These are phyloP conservation scores for Helostoma temminkii DNA, from an alignment of 2,797 vertebrate species.

Conservation along the genomic window DNA sequence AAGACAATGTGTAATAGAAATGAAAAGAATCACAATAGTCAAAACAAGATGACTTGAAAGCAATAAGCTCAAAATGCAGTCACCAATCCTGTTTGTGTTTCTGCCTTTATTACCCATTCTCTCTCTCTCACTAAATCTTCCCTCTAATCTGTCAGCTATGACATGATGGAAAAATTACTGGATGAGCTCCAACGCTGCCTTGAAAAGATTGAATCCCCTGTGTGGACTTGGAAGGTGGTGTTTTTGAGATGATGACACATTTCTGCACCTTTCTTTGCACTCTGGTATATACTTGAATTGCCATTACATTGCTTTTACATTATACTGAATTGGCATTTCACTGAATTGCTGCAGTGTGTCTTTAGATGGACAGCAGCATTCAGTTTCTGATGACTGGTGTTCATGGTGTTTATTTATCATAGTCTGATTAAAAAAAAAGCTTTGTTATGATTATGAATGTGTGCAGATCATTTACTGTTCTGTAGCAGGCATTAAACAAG, in stretches of 20 bases:
- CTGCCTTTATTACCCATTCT: slow-evolving; percentile 2
- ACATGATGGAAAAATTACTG: slow-evolving; percentile 35
- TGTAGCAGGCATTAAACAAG: no score
- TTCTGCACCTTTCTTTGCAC: neutral
- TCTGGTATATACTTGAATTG: neutral
- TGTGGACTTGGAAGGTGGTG: slow-evolving; percentile 7
- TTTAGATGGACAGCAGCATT: neutral
- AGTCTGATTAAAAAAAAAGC: no score
- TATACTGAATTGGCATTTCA: neutral
- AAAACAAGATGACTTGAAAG: slow-evolving; percentile 17
- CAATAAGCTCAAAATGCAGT: slow-evolving; percentile 2
- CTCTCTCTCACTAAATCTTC: slow-evolving; percentile 2
- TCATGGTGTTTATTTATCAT: no score
- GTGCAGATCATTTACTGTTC: neutral
- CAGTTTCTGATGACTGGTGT: neutral
- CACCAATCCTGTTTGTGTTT: slow-evolving; percentile 2
- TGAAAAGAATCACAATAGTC: neutral
- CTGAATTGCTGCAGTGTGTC: neutral
- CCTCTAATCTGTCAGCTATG: slow-evolving; percentile 38
- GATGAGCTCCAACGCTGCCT: slow-evolving; percentile 10
- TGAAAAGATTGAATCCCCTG: slow-evolving; percentile 11
- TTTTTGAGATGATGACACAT: neutral
- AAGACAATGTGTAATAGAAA: neutral
- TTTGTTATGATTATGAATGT: neutral
- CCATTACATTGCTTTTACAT: neutral